A percentile compares a stretch with the other conserved stretches of the same genome.
phyloP scores from a whole-genome alignment of 2,797 vertebrate species.

The Sebastes cheni region DNA sequence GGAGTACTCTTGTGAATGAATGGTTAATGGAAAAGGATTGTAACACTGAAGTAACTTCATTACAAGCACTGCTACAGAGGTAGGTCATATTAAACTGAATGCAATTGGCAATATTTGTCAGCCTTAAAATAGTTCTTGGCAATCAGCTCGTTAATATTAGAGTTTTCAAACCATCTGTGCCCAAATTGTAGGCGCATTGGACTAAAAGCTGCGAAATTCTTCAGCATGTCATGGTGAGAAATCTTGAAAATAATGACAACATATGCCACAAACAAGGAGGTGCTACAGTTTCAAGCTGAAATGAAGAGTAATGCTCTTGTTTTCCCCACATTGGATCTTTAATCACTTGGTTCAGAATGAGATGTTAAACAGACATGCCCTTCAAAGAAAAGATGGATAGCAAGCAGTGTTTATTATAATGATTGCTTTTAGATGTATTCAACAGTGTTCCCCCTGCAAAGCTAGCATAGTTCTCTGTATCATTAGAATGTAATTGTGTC shows the following conservation, averaged over 20 bases:
- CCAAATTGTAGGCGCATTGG: slow-evolving; percentile 8
- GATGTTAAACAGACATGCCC: neutral
- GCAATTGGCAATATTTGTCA: slow-evolving; percentile 12
- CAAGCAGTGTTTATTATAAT: neutral
- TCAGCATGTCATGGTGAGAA: slow-evolving; percentile 41
- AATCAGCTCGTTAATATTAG: slow-evolving; percentile 13
- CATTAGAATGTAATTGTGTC: neutral
- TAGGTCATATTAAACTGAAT: slow-evolving; percentile 12
- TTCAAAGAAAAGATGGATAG: neutral
- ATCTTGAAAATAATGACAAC: slow-evolving; percentile 26
- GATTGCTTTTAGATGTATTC: neutral
- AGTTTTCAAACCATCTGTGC: slow-evolving; percentile 43
- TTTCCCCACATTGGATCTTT: neutral
- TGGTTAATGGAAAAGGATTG: neutral
- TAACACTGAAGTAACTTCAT: neutral
- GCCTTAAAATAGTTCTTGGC: slow-evolving; percentile 13
- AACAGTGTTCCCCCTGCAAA: neutral
- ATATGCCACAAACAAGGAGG: slow-evolving; percentile 30
- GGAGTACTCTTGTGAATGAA: neutral
- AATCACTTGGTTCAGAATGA: neutral
- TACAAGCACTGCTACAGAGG: neutral
- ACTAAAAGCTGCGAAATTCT: slow-evolving; percentile 28
- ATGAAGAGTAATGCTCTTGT: neutral
- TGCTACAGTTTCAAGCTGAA: neutral
- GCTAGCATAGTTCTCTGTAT: neutral